Base-by-base conservation (phyloP, 2,797 vertebrate species). In the Manis pentadactyla region DNA sequence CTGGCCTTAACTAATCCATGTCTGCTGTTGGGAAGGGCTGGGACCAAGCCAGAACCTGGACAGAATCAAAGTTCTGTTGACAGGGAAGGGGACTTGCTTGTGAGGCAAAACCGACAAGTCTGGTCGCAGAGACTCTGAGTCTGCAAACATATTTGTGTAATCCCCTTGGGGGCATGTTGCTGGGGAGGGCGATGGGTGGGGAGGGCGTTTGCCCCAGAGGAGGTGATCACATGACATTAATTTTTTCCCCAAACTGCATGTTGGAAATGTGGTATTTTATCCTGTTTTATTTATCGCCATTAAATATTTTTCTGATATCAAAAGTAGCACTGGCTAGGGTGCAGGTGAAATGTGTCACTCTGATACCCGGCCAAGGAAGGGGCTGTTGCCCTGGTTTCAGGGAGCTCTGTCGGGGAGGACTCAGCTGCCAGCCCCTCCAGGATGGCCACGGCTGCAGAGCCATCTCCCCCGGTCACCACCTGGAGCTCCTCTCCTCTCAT, bases 401-500 rank as follows among this genome's bases (percentile, higher is more conserved):
- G 81, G 6, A 8, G 29, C 7, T n/a, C 63, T 37, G 63, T 8
- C 1, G 23, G 31, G 42, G 1, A 8, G n/a, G 23, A 19, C 53
- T n/a, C 81, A 25, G 19, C 31, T 12, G 39, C 46, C 81, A 49
- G 81, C 81, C 29, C 14, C 79, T 14, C 27, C 19, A 19, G 66
- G 51, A 31, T 2, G 1, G 13, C 57, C 37, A 27, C 4, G 2
- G 29, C 27, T 7, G 18, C 85, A 7, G 37, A 25, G 12, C 53
- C 37, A 3, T 19, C 8, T 53, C 23, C 31, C 23, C 51, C 0
- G 4, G 37, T 17, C 53, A n/a, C 0, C 8, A 21, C 29, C 27
- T 0, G 5, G 37, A 23, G 6, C 34, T 23, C 51, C 37, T 53
- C 37, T 31, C 13, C 1, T 27, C 37, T 4, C 37, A 46, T 17